Conservation (phyloP, 2,888 invertebrate genomes). For the Allygus modestus region DNA sequence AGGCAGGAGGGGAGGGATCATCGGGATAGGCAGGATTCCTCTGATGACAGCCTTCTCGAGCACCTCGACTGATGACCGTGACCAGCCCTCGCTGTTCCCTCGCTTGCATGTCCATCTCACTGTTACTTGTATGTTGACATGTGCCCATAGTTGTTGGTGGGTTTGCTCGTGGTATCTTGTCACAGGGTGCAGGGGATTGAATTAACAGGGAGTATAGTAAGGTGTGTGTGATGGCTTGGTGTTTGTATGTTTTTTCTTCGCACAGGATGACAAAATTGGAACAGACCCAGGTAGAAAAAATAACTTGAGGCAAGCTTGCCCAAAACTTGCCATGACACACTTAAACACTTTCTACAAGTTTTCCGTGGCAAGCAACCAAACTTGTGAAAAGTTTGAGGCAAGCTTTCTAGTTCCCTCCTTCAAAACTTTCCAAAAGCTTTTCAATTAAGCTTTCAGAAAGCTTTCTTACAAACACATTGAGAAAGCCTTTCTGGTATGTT, state of each 20-base stretch:
- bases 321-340: too few species aligned
- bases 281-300: too few species aligned
- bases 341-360: too few species aligned
- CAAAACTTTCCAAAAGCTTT: too few species aligned
- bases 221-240: conserved; percentile 12
- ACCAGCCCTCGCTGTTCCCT: not conserved
- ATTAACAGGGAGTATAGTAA: not conserved
- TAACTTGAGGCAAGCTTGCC: too few species aligned
- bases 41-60: not conserved
- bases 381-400: too few species aligned
- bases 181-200: not conserved
- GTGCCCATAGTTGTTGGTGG: not conserved
- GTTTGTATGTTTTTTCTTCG: not conserved
- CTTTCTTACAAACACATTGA: too few species aligned
- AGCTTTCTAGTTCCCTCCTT: too few species aligned
- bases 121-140: not conserved
- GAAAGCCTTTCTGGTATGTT: too few species aligned
- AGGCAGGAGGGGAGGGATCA: not conserved
- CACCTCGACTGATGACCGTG: conserved; percentile 6
- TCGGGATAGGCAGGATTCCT: conserved; percentile 4
- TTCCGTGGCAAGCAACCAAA: too few species aligned
- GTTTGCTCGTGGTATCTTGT: too few species aligned
- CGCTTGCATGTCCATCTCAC: not conserved
- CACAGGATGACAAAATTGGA: not conserved
- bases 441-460: too few species aligned